These are phyloP conservation scores for Leuciscus idus DNA, from an alignment of 2,113 vertebrate genomes.

Conservation along the genomic window DNA sequence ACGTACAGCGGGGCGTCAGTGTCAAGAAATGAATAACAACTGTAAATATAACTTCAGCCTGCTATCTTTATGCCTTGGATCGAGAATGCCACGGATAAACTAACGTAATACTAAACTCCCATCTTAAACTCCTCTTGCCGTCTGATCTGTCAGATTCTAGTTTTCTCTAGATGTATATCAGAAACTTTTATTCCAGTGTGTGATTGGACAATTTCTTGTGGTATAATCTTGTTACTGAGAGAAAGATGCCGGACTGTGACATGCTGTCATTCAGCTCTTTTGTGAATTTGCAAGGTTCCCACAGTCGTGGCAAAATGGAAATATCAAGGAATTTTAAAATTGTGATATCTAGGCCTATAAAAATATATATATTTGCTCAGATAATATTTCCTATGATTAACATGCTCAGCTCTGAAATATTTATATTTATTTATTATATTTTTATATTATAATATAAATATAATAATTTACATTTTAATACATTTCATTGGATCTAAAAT, in stretches of 20 bases:
- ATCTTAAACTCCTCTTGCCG: not conserved
- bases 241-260: not conserved
- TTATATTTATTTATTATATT: not conserved
- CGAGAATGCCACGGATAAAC: not conserved
- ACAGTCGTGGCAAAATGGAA: not conserved
- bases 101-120: constrained; percentile 1
- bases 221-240: not conserved
- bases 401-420: not conserved
- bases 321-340: not conserved
- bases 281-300: not conserved
- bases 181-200: not conserved
- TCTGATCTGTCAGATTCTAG: not conserved
- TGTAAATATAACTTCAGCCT: constrained; percentile 66
- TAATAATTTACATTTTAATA: not conserved
- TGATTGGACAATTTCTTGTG: not conserved
- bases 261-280: not conserved
- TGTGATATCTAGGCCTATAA: not conserved
- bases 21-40: constrained; percentile 68
- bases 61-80: constrained; percentile 16
- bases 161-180: not conserved
- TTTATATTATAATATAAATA: not conserved
- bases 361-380: not conserved
- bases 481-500: not conserved
- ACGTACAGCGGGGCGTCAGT: constrained; percentile 67
- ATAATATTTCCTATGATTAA: not conserved